Conservation (phyloP, 2,797 vertebrate genomes). For the Taeniopygia guttata region DNA sequence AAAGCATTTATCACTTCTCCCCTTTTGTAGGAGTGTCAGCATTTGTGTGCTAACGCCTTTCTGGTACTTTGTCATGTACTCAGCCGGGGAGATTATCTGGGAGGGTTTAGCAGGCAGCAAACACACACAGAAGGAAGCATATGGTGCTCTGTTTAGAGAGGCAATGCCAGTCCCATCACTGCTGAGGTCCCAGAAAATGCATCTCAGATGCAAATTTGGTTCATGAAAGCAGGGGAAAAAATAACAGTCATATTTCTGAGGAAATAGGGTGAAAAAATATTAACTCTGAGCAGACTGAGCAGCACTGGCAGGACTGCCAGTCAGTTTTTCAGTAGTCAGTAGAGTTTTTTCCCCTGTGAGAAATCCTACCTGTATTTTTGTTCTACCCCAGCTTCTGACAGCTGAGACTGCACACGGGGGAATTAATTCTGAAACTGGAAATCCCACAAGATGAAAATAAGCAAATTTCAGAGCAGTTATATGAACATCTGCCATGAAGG, state of each 20-base stretch:
- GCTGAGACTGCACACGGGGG: neutral
- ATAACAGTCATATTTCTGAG: neutral
- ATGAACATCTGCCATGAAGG: neutral
- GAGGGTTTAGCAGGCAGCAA: conserved; percentile 21
- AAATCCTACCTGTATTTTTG: neutral
- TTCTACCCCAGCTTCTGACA: neutral
- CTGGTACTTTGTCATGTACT: neutral
- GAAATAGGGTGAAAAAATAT: neutral
- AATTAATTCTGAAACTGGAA: neutral
- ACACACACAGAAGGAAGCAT: neutral
- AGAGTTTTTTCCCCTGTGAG: neutral
- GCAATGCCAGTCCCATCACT: neutral
- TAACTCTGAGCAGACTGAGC: neutral
- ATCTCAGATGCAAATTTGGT: neutral
- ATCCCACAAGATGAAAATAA: neutral
- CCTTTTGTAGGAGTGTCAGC: neutral
- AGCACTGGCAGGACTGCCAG: neutral
- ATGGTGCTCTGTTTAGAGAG: conserved; percentile 21
- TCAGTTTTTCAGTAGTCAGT: neutral
- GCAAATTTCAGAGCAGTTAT: conserved; percentile 23
- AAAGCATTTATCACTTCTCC: conserved; percentile 17
- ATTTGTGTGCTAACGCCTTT: neutral
- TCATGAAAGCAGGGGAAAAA: neutral
- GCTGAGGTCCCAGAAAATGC: neutral
- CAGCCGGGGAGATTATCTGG: neutral